A percentile compares a stretch with the other conserved stretches of the same genome.
Evolutionary conservation across 2,888 invertebrate species (phyloP).

Genomic region (Enoplolaimus lenunculus): DNA sequence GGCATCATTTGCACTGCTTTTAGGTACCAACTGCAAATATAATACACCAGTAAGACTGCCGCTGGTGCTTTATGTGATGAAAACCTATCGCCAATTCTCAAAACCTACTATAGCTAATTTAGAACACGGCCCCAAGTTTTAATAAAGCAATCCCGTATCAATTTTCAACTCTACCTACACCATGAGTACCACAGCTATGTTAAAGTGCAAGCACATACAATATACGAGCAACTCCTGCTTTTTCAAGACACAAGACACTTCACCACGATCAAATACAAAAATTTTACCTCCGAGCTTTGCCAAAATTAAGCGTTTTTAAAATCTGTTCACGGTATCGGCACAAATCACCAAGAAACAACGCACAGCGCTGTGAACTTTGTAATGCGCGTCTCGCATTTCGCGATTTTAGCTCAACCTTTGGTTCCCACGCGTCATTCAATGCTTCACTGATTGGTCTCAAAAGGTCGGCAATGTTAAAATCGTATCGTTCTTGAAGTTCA

Average conservation of each 20-base stretch:
- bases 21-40: constrained; percentile 60
- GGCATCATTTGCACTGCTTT: constrained; percentile 85
- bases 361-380: constrained; percentile 63
- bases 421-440: not conserved
- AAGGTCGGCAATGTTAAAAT: constrained; percentile 51
- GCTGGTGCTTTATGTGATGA: too few species aligned
- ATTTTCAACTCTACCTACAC: too few species aligned
- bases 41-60: too few species aligned
- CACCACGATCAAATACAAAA: constrained; percentile 8
- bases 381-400: constrained; percentile 29
- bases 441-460: constrained; percentile 25
- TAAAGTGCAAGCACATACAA: too few species aligned
- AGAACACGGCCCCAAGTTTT: too few species aligned
- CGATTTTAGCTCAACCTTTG: constrained; percentile 27
- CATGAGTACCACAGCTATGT: constrained; percentile 25
- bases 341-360: constrained; percentile 77
- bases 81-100: too few species aligned
- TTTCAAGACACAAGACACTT: too few species aligned
- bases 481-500: constrained; percentile 58
- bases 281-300: constrained; percentile 55
- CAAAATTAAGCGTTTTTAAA: constrained; percentile 59
- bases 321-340: constrained; percentile 70
- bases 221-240: too few species aligned
- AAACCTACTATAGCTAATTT: too few species aligned
- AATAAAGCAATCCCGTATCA: too few species aligned